These are phyloP conservation scores for Siphamia tubifer DNA, from an alignment of 2,113 vertebrate genomes.

Conservation along the genomic window DNA sequence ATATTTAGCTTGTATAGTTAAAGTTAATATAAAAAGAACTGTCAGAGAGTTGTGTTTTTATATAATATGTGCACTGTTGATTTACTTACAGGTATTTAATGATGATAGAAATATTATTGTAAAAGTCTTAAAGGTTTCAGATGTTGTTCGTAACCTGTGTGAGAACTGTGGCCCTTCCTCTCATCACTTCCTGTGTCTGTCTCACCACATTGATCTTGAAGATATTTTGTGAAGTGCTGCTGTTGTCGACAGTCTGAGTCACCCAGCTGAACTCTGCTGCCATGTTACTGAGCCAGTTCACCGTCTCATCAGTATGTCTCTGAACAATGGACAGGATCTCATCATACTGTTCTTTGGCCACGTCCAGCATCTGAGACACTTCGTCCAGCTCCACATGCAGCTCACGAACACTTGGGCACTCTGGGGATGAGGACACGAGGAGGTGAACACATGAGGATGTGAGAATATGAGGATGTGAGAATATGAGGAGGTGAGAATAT, in stretches of 20 bases:
- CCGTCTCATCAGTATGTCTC: constrained; percentile 85
- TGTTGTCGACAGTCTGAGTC: constrained; percentile 76
- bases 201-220: constrained; percentile 84
- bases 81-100: no score
- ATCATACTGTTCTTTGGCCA: constrained; percentile 85
- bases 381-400: constrained; percentile 85
- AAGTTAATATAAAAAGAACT: no score
- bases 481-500: no score
- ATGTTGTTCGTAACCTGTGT: no score
- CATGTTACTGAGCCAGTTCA: constrained; percentile 84
- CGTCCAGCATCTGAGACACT: constrained; percentile 82
- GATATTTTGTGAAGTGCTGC: constrained; percentile 69
- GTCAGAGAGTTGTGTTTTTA: no score
- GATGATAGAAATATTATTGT: no score
- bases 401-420: constrained; percentile 84
- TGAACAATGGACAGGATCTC: constrained; percentile 85
- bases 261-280: constrained; percentile 88
- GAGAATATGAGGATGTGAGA: not conserved
- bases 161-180: no score
- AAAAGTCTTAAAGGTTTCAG: no score
- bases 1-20: no score
- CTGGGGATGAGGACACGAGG: constrained; percentile 63
- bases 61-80: no score
- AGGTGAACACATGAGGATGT: not conserved
- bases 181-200: no score